A percentile compares a stretch with the other conserved stretches of the same genome.
Conservation (phyloP, 2,113 vertebrate species). For the Festucalex cinctus region DNA sequence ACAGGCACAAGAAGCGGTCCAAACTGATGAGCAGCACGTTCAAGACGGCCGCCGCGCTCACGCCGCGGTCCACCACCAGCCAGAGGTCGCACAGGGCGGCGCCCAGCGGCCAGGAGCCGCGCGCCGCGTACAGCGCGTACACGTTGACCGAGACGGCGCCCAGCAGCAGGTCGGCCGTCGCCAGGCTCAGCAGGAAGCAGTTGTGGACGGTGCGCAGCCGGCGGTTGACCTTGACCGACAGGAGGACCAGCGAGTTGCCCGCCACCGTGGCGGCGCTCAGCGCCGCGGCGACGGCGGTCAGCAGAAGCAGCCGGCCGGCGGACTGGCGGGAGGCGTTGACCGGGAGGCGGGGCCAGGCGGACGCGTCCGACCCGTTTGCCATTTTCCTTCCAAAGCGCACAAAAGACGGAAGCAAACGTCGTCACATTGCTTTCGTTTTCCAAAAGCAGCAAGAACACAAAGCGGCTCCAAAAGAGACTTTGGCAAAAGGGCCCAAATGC, state of each 20-base stretch:
- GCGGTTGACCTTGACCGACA: slow-evolving; percentile 90
- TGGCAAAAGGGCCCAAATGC: no score
- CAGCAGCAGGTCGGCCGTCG: slow-evolving; percentile 82
- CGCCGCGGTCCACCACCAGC: slow-evolving; percentile 87
- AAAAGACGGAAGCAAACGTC: neutral
- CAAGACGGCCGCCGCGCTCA: slow-evolving; percentile 87
- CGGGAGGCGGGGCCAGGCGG: slow-evolving; percentile 62
- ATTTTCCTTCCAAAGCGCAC: slow-evolving; percentile 24
- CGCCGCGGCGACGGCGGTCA: slow-evolving; percentile 75
- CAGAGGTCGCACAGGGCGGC: slow-evolving; percentile 83
- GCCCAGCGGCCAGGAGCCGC: slow-evolving; percentile 87
- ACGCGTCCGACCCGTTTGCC: slow-evolving; percentile 11
- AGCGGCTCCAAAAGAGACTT: no score
- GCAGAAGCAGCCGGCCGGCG: slow-evolving; percentile 73
- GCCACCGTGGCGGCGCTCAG: slow-evolving; percentile 84
- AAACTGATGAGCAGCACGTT: slow-evolving; percentile 92
- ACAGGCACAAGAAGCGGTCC: slow-evolving; percentile 91
- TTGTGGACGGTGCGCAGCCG: slow-evolving; percentile 90
- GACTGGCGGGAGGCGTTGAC: slow-evolving; percentile 49
- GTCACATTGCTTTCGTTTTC: no score
- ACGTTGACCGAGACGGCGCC: slow-evolving; percentile 90
- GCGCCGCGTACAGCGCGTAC: slow-evolving; percentile 83
- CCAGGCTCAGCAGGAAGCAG: slow-evolving; percentile 93
- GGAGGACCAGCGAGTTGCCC: slow-evolving; percentile 89
- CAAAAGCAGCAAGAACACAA: no score